phyloP scores from a whole-genome alignment of 2,888 invertebrate species.

The Nymphalis urticae region DNA sequence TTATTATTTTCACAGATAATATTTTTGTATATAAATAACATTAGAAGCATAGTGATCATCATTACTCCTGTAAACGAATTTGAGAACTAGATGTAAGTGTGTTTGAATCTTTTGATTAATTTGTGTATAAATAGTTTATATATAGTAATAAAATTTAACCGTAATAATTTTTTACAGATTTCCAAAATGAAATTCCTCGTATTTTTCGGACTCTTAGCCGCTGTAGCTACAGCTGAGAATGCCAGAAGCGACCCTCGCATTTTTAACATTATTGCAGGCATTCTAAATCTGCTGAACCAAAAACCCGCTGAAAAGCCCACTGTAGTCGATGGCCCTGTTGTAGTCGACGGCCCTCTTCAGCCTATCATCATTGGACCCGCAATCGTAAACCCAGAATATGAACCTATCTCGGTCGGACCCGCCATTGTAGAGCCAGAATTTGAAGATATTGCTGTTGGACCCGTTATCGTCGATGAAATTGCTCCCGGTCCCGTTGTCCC shows the following conservation, averaged over 20 bases:
- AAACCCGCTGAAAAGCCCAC: neutral
- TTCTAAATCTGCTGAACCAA: slow-evolving; percentile 36
- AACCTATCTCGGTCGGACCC: slow-evolving; percentile 30
- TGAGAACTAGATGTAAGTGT: too few relatives aligned
- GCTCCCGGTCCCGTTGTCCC: neutral
- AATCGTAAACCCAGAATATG: slow-evolving; percentile 17
- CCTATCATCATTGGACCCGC: slow-evolving; percentile 35
- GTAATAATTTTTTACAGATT: too few relatives aligned
- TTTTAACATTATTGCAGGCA: slow-evolving; percentile 28
- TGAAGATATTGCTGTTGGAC: too few relatives aligned
- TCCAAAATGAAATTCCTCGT: neutral
- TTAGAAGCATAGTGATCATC: too few relatives aligned
- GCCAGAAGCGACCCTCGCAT: slow-evolving; percentile 31
- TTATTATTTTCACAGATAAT: too few relatives aligned
- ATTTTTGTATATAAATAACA: too few relatives aligned
- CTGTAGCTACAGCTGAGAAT: slow-evolving; percentile 28
- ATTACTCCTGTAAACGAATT: too few relatives aligned
- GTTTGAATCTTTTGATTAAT: too few relatives aligned
- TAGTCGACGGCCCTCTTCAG: slow-evolving; percentile 29
- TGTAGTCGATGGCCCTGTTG: slow-evolving; percentile 15
- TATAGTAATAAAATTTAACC: too few relatives aligned
- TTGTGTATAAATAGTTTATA: too few relatives aligned
- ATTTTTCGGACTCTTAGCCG: slow-evolving; percentile 16
- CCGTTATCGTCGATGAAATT: too few relatives aligned
- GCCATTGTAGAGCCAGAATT: neutral